Conservation (phyloP, 2,797 vertebrate genomes). For the Spea hammondii region DNA sequence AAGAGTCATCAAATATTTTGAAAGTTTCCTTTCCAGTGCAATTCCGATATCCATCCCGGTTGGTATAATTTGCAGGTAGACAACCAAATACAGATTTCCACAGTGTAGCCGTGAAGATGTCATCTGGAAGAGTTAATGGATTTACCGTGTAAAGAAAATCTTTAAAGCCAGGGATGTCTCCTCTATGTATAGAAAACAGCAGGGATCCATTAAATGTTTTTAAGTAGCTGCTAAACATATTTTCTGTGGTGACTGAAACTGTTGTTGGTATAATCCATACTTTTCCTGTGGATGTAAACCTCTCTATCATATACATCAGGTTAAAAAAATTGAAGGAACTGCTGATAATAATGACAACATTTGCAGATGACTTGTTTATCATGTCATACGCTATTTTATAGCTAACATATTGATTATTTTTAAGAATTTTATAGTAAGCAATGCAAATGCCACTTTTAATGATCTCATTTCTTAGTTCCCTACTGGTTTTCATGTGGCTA, state of each 20-base stretch:
- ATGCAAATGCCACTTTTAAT: conserved; percentile 37
- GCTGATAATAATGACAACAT: conserved; percentile 18
- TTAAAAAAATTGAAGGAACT: background rate
- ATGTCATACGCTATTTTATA: background rate
- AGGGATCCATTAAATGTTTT: conserved; percentile 32
- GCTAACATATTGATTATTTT: background rate
- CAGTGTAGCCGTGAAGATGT: conserved; percentile 19
- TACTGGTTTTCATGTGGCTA: conserved; percentile 10
- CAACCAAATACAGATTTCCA: background rate
- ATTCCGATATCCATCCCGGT: background rate
- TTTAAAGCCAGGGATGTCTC: conserved; percentile 41
- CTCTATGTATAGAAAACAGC: conserved; percentile 34
- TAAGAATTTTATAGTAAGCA: conserved; percentile 15
- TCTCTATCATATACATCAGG: background rate
- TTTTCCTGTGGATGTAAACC: background rate
- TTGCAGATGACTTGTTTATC: conserved; percentile 18
- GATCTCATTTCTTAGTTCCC: conserved; percentile 8
- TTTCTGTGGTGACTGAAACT: background rate
- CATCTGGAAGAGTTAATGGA: conserved; percentile 29
- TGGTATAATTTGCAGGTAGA: conserved; percentile 29
- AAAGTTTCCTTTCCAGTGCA: conserved; percentile 44
- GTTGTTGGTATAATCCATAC: conserved; percentile 32
- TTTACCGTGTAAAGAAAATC: conserved; percentile 20
- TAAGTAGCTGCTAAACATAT: background rate
- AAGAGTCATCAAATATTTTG: background rate